Conservation (phyloP, 2,797 vertebrate species). For the Chrosomus eos region DNA sequence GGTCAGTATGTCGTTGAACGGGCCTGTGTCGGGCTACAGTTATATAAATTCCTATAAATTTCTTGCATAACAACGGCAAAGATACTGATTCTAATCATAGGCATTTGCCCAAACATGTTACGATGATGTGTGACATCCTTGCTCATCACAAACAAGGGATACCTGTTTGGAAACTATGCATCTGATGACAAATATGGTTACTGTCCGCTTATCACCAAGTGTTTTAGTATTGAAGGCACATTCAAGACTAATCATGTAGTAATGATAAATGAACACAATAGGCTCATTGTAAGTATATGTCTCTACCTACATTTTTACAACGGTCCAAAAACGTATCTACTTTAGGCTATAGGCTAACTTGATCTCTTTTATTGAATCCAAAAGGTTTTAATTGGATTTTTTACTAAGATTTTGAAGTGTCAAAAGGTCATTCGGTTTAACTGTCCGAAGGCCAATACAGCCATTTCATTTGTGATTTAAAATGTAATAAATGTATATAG, state of each 20-base stretch:
- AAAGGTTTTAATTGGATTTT: no score
- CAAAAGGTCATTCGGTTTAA: no score
- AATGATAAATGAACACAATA: neutral
- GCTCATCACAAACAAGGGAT: neutral
- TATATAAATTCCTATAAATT: constrained; percentile 25
- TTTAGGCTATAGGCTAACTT: no score
- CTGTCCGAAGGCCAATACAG: no score
- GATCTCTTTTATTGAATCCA: no score
- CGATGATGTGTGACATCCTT: neutral
- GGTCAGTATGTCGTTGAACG: neutral
- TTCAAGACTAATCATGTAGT: neutral
- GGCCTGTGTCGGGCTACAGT: neutral
- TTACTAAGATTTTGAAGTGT: no score
- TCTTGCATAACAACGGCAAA: constrained; percentile 25
- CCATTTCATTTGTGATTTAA: no score
- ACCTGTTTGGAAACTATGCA: neutral
- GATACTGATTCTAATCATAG: constrained; percentile 11
- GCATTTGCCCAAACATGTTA: constrained; percentile 5
- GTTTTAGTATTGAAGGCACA: neutral
- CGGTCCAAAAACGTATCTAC: neutral
- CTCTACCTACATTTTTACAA: neutral
- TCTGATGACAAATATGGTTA: neutral
- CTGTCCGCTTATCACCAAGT: neutral
- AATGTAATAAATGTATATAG: no score
- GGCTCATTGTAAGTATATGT: neutral